These are phyloP conservation scores for Lepas anatifera DNA, from an alignment of 2,888 invertebrate species.

Conservation along the genomic window DNA sequence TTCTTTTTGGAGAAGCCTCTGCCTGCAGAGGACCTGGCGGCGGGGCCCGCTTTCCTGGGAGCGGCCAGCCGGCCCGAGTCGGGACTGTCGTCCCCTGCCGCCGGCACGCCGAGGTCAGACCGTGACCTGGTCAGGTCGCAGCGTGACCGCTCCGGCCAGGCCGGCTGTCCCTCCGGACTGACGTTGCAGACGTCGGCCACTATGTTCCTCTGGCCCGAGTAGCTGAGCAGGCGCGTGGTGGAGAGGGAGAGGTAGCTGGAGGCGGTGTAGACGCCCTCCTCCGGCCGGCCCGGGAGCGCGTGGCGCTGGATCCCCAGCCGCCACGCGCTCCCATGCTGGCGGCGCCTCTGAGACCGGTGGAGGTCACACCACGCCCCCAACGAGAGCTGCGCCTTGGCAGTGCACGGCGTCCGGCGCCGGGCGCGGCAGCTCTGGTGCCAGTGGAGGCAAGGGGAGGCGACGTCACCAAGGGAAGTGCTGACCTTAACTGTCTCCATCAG, in stretches of 20 bases:
- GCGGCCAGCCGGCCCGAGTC: background rate
- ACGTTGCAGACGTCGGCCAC: background rate
- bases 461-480: too few species aligned
- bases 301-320: too few species aligned
- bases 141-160: background rate
- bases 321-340: too few species aligned
- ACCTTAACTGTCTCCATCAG: too few species aligned
- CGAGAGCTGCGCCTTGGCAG: too few species aligned
- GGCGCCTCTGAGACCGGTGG: too few species aligned
- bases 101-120: background rate
- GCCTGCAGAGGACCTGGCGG: background rate
- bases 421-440: too few species aligned
- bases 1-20: background rate
- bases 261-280: conserved; percentile 42
- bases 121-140: conserved; percentile 8
- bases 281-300: conserved; percentile 61
- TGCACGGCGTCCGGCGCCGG: too few species aligned
- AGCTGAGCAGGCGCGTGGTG: conserved; percentile 5
- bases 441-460: too few species aligned
- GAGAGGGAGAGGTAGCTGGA: conserved; percentile 3
- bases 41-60: background rate
- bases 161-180: background rate
- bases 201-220: background rate
- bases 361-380: too few species aligned
- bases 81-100: background rate